Base-by-base conservation (phyloP, 2,113 vertebrate species). In the Tenebrosternarchus preto region DNA sequence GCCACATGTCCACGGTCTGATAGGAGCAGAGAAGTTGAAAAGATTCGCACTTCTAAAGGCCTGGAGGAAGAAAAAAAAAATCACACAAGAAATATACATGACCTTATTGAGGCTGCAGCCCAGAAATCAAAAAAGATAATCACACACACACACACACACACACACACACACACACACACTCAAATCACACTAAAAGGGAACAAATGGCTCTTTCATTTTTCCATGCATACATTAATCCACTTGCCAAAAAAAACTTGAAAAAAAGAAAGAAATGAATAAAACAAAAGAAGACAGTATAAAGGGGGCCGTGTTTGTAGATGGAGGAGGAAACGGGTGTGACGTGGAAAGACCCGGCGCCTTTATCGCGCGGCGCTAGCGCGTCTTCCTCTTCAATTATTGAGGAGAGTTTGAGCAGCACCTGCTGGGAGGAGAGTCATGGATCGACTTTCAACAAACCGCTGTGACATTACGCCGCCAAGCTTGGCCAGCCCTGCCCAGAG, bases 381-480 rank as follows among this genome's bases (percentile, higher is more conserved):
- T 92, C 92, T 93, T 93, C 92, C 88, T 83, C 93, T 94, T 97
- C 94, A 96, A 96, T 97, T 96, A 97, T 96, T 96, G 94, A 97
- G 94, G 94, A 95, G 94, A 95, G 94, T 94, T 95, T 93, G 92
- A 94, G 94, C 92, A 95, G 93, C 94, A 97, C 95, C 92, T 91
- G 94, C 96, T 97, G 96, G 92, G 94, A 95, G 92, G 93, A 94
- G 93, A 96, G 95, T 95, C 95, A 93, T 93, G 90, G 91, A 88
- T 86, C 89, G 91, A 85, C 94, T 98, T 94, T 95, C 92, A 96
- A 96, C 93, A 95, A 95, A 95, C 94, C 92, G 90, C 93, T 93
- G 92, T 94, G 94, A 94, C 94, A 93, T 95, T 94, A 96, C 92
- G 91, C 91, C 93, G 90, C 93, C 93, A 89, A 91, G 92, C 92